Evolutionary conservation across 2,113 vertebrate species (phyloP).

Genomic region (Heloderma charlesbogerti): DNA sequence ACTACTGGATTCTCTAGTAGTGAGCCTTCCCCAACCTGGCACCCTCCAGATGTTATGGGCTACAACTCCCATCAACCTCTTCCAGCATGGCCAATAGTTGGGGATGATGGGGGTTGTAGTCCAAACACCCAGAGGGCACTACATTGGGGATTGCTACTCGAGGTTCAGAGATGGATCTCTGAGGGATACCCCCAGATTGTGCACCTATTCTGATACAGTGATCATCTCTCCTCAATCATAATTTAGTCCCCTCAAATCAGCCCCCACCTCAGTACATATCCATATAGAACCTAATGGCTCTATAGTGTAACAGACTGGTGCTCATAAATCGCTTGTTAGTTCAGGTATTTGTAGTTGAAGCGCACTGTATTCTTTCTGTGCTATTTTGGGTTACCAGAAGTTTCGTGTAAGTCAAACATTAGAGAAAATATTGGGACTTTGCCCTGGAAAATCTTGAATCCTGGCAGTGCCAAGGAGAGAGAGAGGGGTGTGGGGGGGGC

Average conservation of each 20-base stretch:
- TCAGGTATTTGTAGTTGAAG: background rate
- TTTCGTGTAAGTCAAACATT: background rate
- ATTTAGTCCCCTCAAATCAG: background rate
- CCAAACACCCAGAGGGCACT: background rate
- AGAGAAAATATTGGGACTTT: background rate
- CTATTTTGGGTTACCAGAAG: background rate
- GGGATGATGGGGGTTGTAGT: background rate
- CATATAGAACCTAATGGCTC: background rate
- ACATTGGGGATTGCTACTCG: background rate
- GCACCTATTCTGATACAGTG: background rate
- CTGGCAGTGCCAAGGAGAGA: conserved; percentile 14
- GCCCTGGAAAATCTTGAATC: background rate
- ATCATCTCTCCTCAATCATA: background rate
- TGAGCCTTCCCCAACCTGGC: background rate
- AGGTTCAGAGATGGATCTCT: background rate
- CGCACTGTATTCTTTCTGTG: background rate
- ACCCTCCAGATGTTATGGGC: background rate
- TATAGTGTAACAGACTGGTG: background rate
- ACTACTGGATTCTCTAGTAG: background rate
- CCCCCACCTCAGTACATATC: background rate
- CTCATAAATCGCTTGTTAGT: background rate
- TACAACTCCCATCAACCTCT: background rate
- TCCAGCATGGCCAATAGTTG: background rate
- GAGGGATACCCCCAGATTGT: background rate
- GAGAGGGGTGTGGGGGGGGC: background rate